A percentile compares a stretch with the other conserved stretches of the same genome.
Evolutionary conservation across 92 coral and sea anemone genomes (phyloP).

Genomic region (Muricea muricata): DNA sequence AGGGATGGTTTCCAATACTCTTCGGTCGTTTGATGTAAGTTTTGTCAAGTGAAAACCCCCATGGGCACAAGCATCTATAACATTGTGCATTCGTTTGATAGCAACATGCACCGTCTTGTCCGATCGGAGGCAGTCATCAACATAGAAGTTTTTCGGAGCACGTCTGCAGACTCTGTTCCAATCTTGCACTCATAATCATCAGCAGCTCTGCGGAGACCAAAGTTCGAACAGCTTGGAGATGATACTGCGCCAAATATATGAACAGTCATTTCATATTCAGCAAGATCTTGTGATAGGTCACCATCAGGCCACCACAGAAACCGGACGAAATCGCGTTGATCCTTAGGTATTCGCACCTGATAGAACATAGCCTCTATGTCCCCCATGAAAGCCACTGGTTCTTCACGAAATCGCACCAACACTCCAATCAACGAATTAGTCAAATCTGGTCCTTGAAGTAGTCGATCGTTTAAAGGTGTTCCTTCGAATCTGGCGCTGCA

Average conservation of each 20-base stretch:
- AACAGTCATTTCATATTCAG: constrained; percentile 36
- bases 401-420: constrained; percentile 24
- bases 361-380: constrained; percentile 51
- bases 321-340: neutral
- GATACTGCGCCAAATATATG: constrained; percentile 40
- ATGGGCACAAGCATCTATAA: constrained; percentile 28
- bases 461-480: constrained; percentile 33
- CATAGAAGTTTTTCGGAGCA: constrained; percentile 43
- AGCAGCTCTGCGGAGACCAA: constrained; percentile 20
- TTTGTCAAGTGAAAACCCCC: constrained; percentile 44
- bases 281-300: constrained; percentile 6
- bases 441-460: constrained; percentile 47
- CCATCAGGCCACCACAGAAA: constrained; percentile 38
- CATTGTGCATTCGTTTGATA: constrained; percentile 30
- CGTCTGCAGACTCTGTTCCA: constrained; percentile 31
- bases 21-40: constrained; percentile 13
- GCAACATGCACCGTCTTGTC: constrained; percentile 45
- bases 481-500: constrained; percentile 51
- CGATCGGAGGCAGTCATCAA: constrained; percentile 45
- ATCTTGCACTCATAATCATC: constrained; percentile 14
- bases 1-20: constrained; percentile 5
- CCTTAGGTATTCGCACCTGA: constrained; percentile 28
- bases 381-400: constrained; percentile 28
- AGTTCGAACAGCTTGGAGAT: constrained; percentile 33
- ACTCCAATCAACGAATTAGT: constrained; percentile 27